Evolutionary conservation across 2,797 vertebrate species (phyloP), one percentile per base, ranked within the genome.

Genomic region (Macroramphosus scolopax): DNA sequence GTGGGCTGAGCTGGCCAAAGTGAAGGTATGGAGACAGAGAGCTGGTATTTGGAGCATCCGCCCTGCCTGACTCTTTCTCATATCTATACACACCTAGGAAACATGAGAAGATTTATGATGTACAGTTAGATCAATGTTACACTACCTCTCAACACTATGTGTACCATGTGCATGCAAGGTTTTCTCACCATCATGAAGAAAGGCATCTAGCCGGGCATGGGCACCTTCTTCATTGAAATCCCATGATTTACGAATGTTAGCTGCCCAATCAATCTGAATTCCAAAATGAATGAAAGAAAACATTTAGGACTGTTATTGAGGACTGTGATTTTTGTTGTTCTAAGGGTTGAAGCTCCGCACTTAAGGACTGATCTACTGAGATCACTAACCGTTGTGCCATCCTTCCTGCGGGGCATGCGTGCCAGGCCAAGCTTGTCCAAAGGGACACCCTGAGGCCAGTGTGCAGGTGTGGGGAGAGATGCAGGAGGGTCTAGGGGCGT

Each of bases 1-100:
- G 83, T 22, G 86, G 84, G 56, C 86, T 89, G 37, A 89, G 78
- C 68, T 90, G 88, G 39, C 89, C 87, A 37, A 87, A 89, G 36
- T 90, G 89, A 49, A 90, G 79, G 75, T 89, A 90, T 2, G 86
- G 89, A n/a, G 89, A 89, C 58, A 90, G 40, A 33, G 54, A 72
- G 71, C 89, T 90, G 51, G 89, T 89, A 55, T 91, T 89, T 3
- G 82, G 81, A 13, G 62, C 70, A 58, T 88, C 89, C 0, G 85
- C 87, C 30, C 87, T 80, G 22, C 80, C 79, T 1, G 88, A 88
- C 53, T 89, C 87, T 54, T 87, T 85, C 36, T 91, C 84, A 51
- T 90, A 88, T 20, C 77, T 60, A 25, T 88, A 82, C 28, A 90
- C 84, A 52, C 87, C 89, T 90, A 32, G 2, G 9, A 63, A 16